phyloP scores from a whole-genome alignment of 1,140 invertebrate species.

The Zaprionus tsacasi region DNA sequence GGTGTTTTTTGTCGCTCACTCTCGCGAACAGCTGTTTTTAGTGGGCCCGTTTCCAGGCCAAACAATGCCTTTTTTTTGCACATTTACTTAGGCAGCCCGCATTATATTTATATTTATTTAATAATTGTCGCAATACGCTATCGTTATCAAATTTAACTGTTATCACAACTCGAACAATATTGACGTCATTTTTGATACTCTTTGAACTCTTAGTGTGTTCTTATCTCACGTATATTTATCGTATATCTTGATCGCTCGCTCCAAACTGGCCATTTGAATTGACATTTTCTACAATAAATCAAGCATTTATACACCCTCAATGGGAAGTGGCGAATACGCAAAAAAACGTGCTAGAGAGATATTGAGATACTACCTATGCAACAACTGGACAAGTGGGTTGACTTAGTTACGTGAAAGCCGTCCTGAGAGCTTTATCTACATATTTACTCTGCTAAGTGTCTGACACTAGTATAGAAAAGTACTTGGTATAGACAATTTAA shows the following conservation, averaged over 20 bases:
- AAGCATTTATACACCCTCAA: conserved; percentile 37
- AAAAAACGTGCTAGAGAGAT: conserved; percentile 10
- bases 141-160: conserved; percentile 44
- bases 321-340: conserved; percentile 22
- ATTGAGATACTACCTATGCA: conserved; percentile 1
- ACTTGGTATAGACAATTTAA: background rate
- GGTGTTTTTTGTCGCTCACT: background rate
- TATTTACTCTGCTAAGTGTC: background rate
- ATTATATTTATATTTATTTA: conserved; percentile 51
- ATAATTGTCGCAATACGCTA: conserved; percentile 45
- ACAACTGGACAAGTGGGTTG: conserved; percentile 10
- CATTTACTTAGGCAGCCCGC: conserved; percentile 20
- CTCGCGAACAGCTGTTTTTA: conserved; percentile 66
- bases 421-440: background rate
- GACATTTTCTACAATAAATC: conserved; percentile 43
- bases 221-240: conserved; percentile 1
- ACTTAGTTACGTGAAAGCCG: conserved; percentile 13
- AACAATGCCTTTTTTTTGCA: conserved; percentile 38
- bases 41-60: conserved; percentile 58
- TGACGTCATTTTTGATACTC: conserved; percentile 55
- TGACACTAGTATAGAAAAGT: background rate
- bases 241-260: background rate
- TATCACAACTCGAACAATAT: conserved; percentile 38
- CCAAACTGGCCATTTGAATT: background rate
- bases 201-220: conserved; percentile 49